A percentile compares a stretch with the other conserved stretches of the same genome.
These are phyloP conservation scores for Chelidonichthys spinosus DNA, from an alignment of 2,797 vertebrate genomes.

Conservation along the genomic window DNA sequence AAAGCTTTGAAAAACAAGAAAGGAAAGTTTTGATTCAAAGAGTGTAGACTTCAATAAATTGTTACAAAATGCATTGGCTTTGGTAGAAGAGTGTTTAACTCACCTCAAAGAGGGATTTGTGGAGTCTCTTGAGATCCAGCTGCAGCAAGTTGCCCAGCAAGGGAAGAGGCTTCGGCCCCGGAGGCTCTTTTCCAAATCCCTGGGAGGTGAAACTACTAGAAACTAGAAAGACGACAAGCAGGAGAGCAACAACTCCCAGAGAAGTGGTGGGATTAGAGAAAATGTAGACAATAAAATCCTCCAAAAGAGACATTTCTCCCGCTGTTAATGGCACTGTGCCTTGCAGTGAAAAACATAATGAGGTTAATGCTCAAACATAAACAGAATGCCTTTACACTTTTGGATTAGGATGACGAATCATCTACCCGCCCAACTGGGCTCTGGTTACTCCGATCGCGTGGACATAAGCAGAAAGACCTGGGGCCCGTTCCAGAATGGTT, in stretches of 20 bases:
- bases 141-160: conserved; percentile 79
- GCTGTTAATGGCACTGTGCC: neutral
- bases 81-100: neutral
- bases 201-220: conserved; percentile 5
- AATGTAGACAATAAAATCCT: conserved; percentile 14
- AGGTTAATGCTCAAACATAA: too few species aligned
- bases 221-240: conserved; percentile 40
- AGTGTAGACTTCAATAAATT: neutral
- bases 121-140: conserved; percentile 72
- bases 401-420: too few species aligned
- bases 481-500: too few species aligned
- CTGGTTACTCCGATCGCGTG: too few species aligned
- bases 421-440: too few species aligned
- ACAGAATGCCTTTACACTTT: too few species aligned
- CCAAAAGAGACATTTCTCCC: conserved; percentile 38
- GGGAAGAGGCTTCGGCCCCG: conserved; percentile 72
- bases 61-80: neutral
- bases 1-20: conserved; percentile 63
- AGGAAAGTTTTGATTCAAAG: neutral
- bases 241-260: conserved; percentile 40
- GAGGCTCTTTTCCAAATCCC: conserved; percentile 45
- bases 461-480: too few species aligned
- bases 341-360: neutral
- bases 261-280: conserved; percentile 27
- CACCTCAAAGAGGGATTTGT: conserved; percentile 69